A percentile compares a stretch with the other conserved stretches of the same genome.
phyloP scores from a whole-genome alignment of 1,140 invertebrate species.

The Cydia pomonella region DNA sequence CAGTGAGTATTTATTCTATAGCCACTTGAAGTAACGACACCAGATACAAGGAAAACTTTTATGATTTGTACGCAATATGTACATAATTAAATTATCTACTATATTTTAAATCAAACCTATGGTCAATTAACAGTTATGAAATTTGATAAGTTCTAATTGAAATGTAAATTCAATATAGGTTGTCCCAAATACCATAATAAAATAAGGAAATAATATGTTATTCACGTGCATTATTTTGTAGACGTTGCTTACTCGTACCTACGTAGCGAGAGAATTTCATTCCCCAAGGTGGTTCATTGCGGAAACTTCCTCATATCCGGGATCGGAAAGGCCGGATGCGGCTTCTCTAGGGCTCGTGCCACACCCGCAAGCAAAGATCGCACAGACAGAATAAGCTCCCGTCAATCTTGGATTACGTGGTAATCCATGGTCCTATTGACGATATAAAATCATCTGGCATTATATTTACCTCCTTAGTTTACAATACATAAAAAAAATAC shows the following conservation, averaged over 20 bases:
- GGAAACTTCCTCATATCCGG: slow-evolving; percentile 32
- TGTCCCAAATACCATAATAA: background rate
- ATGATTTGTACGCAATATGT: no score
- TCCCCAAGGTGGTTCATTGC: slow-evolving; percentile 4
- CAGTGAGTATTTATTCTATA: background rate
- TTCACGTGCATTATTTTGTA: background rate
- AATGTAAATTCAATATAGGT: no score
- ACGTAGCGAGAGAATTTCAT: background rate
- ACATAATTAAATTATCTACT: no score
- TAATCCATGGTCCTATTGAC: background rate
- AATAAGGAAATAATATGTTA: background rate
- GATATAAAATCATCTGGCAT: background rate
- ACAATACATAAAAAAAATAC: no score
- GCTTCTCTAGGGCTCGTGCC: slow-evolving; percentile 1
- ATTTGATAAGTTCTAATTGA: no score
- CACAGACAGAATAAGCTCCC: background rate
- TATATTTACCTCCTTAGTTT: no score
- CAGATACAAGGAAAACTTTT: no score
- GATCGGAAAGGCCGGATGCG: slow-evolving; percentile 15
- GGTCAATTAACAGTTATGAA: no score
- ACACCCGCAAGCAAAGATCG: background rate
- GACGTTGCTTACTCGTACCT: background rate
- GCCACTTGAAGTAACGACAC: background rate
- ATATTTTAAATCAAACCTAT: no score
- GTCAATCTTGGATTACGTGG: background rate